phyloP scores from a whole-genome alignment of 2,888 invertebrate species.

The Philaethria dido region DNA sequence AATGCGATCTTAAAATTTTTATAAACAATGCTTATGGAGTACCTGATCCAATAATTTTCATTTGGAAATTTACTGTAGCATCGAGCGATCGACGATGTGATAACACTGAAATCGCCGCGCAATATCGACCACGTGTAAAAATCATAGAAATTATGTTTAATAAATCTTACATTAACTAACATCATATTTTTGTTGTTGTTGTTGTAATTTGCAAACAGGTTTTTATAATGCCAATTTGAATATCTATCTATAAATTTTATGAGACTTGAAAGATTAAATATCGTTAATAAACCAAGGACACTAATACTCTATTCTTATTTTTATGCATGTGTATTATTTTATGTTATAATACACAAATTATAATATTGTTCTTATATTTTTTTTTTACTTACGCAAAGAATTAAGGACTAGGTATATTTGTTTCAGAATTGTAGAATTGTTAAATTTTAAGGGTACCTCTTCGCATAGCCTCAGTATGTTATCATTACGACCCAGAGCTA shows the following conservation, averaged over 20 bases:
- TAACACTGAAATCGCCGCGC: conserved; percentile 47
- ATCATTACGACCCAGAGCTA: conserved; percentile 9
- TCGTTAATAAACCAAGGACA: neutral
- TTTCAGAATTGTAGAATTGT: neutral
- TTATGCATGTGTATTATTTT: neutral
- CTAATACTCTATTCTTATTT: neutral
- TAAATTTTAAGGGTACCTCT: conserved; percentile 10
- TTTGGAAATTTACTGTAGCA: conserved; percentile 8
- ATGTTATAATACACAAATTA: neutral
- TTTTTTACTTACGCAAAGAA: neutral
- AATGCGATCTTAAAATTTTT: neutral
- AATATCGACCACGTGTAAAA: conserved; percentile 27
- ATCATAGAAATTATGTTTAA: neutral
- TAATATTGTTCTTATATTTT: neutral
- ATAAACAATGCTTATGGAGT: neutral
- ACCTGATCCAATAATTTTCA: conserved; percentile 15
- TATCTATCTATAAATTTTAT: neutral
- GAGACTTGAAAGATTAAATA: neutral
- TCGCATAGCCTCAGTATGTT: conserved; percentile 20
- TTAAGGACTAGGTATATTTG: neutral
- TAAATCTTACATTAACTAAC: neutral
- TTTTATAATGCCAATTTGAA: neutral
- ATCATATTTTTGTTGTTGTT: neutral
- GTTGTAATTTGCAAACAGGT: conserved; percentile 1
- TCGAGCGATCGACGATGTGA: conserved; percentile 22